Evolutionary conservation across 2,113 vertebrate genomes (phyloP).

Genomic region (Elephas maximus): DNA sequence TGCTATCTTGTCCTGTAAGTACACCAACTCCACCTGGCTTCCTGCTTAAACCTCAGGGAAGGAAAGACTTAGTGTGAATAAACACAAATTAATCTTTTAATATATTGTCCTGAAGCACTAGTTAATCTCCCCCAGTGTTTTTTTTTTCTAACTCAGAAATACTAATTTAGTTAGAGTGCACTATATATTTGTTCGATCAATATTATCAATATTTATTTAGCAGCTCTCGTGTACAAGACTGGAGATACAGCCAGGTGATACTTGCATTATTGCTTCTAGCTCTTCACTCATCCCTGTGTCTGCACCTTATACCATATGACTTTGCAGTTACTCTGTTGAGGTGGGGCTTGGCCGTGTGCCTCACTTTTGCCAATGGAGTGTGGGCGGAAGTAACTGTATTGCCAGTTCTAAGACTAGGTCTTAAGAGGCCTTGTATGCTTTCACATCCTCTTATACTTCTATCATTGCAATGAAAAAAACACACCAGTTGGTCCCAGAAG

Average conservation of each 20-base stretch:
- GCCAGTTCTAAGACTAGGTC: background rate
- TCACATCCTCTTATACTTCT: background rate
- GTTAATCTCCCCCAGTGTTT: background rate
- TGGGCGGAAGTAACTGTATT: background rate
- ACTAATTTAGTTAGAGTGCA: slow-evolving; percentile 16
- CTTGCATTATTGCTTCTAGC: background rate
- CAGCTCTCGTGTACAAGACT: background rate
- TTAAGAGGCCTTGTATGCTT: background rate
- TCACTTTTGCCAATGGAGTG: background rate
- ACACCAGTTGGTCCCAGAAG: background rate
- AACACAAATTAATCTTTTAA: slow-evolving; percentile 36
- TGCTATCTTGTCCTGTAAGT: background rate
- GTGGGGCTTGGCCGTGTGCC: background rate
- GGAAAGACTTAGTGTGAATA: slow-evolving; percentile 33
- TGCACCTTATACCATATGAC: background rate
- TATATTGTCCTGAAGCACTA: background rate
- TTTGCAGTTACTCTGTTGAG: background rate
- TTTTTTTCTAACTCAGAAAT: background rate
- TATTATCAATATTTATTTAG: slow-evolving; percentile 11
- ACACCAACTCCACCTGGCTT: background rate
- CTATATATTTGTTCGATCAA: background rate
- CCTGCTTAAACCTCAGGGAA: background rate
- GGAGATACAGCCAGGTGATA: background rate
- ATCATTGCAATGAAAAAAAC: background rate
- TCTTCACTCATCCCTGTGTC: background rate